These are phyloP conservation scores for Asobara japonica DNA, from an alignment of 1,140 invertebrate species.

Conservation along the genomic window DNA sequence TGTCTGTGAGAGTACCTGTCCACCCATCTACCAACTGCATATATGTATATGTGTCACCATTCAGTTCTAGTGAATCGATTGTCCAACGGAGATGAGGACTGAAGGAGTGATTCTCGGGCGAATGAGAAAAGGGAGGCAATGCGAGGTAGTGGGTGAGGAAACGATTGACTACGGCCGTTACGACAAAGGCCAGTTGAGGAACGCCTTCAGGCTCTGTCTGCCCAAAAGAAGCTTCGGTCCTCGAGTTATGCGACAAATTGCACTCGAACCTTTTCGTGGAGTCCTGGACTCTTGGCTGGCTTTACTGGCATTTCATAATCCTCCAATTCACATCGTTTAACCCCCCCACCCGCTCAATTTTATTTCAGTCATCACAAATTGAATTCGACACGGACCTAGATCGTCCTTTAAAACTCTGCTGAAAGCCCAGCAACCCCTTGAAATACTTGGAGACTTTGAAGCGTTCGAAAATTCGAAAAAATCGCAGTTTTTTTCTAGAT, in stretches of 20 bases:
- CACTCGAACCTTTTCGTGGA: slow-evolving; percentile 19
- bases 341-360: not conserved
- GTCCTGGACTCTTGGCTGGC: not conserved
- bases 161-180: slow-evolving; percentile 10
- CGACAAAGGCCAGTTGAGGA: slow-evolving; percentile 15
- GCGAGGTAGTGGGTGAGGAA: not conserved
- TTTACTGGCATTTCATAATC: slow-evolving; percentile 31
- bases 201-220: not conserved
- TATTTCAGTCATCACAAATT: not conserved
- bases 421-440: too few relatives aligned
- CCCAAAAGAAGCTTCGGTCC: not conserved
- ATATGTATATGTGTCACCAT: too few relatives aligned
- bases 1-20: too few relatives aligned
- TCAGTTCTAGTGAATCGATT: too few relatives aligned
- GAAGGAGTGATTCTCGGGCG: not conserved
- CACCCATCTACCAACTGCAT: too few relatives aligned
- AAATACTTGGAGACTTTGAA: too few relatives aligned
- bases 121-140: not conserved
- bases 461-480: too few relatives aligned
- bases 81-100: too few relatives aligned
- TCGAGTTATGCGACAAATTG: slow-evolving; percentile 33
- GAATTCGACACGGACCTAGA: not conserved
- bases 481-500: too few relatives aligned
- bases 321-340: slow-evolving; percentile 13
- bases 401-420: too few relatives aligned